Evolutionary conservation across 2,113 vertebrate species (phyloP).

Genomic region (Notothenia coriiceps): DNA sequence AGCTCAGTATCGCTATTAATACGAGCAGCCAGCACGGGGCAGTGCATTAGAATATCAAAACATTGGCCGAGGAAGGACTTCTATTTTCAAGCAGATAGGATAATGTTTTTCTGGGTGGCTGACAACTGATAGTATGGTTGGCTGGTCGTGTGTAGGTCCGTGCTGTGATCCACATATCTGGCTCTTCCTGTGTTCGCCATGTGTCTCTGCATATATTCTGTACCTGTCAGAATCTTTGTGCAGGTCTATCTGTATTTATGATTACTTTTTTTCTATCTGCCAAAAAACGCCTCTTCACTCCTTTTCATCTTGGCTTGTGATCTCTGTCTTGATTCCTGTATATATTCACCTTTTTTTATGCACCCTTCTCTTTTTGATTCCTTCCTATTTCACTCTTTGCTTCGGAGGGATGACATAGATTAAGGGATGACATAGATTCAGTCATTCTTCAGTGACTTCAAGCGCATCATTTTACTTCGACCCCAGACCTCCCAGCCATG

Average conservation of each 20-base stretch:
- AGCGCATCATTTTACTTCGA: constrained; percentile 33
- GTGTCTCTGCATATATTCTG: constrained; percentile 46
- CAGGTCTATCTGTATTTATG: constrained; percentile 22
- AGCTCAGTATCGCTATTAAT: constrained; percentile 76
- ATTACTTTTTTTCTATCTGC: constrained; percentile 14
- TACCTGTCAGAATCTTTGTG: constrained; percentile 26
- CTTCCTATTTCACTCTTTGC: constrained; percentile 23
- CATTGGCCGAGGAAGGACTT: constrained; percentile 61
- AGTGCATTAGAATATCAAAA: constrained; percentile 74
- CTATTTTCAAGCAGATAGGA: constrained; percentile 65
- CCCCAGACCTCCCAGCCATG: neutral
- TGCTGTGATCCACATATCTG: constrained; percentile 35
- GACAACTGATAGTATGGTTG: constrained; percentile 46
- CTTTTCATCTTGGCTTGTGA: constrained; percentile 30
- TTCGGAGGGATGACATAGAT: constrained; percentile 28
- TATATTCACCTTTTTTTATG: constrained; percentile 9
- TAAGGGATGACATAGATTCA: constrained; percentile 32
- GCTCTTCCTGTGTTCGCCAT: constrained; percentile 10
- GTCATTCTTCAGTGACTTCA: constrained; percentile 38
- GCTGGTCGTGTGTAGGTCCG: constrained; percentile 28
- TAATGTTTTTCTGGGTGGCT: constrained; percentile 61
- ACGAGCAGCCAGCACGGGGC: constrained; percentile 60
- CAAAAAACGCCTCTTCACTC: neutral
- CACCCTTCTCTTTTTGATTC: constrained; percentile 9
- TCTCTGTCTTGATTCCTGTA: constrained; percentile 22